Conservation (phyloP, 2,888 invertebrate genomes). For the Muscina levida region DNA sequence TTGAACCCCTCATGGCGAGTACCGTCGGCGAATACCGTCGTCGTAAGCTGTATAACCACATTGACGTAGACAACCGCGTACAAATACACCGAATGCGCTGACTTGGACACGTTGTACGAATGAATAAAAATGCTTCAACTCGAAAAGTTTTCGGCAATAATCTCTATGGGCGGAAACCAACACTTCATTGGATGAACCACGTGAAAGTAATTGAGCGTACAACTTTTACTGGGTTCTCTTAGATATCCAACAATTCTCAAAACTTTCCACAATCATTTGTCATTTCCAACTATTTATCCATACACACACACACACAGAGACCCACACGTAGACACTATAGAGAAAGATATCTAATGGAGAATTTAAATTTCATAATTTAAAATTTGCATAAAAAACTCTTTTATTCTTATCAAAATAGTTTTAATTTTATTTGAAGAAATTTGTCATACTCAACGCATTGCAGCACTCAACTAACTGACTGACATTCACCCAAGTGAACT, state of each 20-base stretch:
- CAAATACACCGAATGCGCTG: too few relatives aligned
- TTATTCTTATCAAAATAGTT: constrained; percentile 44
- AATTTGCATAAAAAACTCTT: constrained; percentile 33
- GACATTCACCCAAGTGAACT: not conserved
- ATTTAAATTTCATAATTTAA: constrained; percentile 34
- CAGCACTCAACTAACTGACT: too few relatives aligned
- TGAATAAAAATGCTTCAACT: too few relatives aligned
- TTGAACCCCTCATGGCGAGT: too few relatives aligned
- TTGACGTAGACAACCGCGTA: too few relatives aligned
- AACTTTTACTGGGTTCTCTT: not conserved
- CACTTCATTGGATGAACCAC: too few relatives aligned
- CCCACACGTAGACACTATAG: not conserved
- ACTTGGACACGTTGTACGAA: too few relatives aligned
- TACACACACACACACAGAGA: not conserved
- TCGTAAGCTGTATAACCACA: too few relatives aligned
- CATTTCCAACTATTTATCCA: constrained; percentile 4
- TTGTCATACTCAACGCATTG: constrained; percentile 1
- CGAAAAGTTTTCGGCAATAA: too few relatives aligned
- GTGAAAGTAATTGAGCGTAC: too few relatives aligned
- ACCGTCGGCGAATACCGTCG: too few relatives aligned
- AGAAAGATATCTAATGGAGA: not conserved
- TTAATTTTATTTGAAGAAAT: constrained; percentile 29
- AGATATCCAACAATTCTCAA: not conserved
- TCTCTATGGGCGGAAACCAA: too few relatives aligned
- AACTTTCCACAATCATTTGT: constrained; percentile 29